Evolutionary conservation across 2,888 invertebrate genomes (phyloP).

Genomic region (Xestia xanthographa): DNA sequence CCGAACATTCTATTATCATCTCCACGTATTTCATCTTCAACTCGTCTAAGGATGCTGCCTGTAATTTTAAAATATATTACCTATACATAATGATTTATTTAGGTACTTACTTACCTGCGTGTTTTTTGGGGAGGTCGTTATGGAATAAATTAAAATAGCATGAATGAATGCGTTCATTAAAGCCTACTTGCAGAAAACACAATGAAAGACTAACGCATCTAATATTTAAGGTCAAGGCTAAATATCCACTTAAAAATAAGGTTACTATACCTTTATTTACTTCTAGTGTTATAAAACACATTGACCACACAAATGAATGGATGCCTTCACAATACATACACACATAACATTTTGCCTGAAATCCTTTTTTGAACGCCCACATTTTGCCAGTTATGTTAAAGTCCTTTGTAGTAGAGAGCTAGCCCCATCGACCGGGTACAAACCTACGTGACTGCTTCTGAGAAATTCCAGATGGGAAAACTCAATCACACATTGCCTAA

Average conservation of each 20-base stretch:
- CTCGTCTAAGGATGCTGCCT: constrained; percentile 67
- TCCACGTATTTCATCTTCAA: constrained; percentile 74
- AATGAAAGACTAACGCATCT: not conserved
- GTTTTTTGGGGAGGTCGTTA: too few relatives aligned
- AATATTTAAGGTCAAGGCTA: not conserved
- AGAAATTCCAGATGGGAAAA: not conserved
- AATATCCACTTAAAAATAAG: not conserved
- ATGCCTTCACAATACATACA: not conserved
- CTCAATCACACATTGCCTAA: not conserved
- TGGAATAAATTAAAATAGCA: not conserved
- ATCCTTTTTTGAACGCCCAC: too few relatives aligned
- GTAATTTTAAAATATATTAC: constrained; percentile 25
- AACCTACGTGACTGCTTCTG: not conserved
- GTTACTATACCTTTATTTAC: not conserved
- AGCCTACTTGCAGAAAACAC: not conserved
- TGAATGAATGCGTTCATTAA: not conserved
- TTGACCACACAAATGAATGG: not conserved
- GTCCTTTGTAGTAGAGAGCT: not conserved
- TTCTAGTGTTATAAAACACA: not conserved
- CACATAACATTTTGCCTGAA: not conserved
- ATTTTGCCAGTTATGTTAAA: not conserved
- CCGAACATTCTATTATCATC: constrained; percentile 74
- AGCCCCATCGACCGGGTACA: not conserved
- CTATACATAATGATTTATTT: not conserved
- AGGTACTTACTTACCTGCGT: not conserved